Evolutionary conservation across 2,888 invertebrate species (phyloP).

Genomic region (Sphinx pinastri): DNA sequence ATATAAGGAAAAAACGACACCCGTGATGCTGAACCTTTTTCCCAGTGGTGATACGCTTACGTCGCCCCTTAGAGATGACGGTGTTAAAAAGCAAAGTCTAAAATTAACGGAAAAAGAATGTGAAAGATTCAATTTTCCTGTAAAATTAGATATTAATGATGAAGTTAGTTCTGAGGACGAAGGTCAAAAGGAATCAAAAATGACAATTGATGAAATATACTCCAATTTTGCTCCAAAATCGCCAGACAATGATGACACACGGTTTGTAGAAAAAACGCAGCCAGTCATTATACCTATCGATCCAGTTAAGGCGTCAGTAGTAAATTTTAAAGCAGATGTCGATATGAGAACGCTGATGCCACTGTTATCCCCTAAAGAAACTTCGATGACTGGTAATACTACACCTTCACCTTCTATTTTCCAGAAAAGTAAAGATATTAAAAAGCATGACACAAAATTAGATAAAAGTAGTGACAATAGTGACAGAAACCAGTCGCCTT

Average conservation of each 20-base stretch:
- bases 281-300: conserved; percentile 75
- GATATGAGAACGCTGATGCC: conserved; percentile 66
- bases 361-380: conserved; percentile 38
- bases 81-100: conserved; percentile 64
- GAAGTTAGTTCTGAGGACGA: conserved; percentile 62
- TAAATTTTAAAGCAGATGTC: conserved; percentile 54
- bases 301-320: conserved; percentile 55
- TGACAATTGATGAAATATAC: conserved; percentile 55
- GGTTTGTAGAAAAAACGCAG: conserved; percentile 45
- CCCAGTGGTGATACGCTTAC: conserved; percentile 37
- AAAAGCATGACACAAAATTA: conserved; percentile 2
- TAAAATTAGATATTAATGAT: conserved; percentile 58
- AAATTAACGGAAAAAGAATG: conserved; percentile 79
- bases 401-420: conserved; percentile 24
- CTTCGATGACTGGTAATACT: conserved; percentile 4
- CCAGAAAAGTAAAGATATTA: not conserved
- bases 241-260: conserved; percentile 62
- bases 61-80: conserved; percentile 49
- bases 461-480: conserved; percentile 26
- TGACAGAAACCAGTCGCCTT: conserved; percentile 33
- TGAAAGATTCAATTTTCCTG: conserved; percentile 72
- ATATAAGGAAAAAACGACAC: conserved; percentile 68
- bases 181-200: conserved; percentile 40
- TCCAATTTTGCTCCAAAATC: conserved; percentile 69
- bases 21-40: conserved; percentile 38